phyloP scores from a whole-genome alignment of 1,140 invertebrate genomes.

The Himalopsyche phryganea region DNA sequence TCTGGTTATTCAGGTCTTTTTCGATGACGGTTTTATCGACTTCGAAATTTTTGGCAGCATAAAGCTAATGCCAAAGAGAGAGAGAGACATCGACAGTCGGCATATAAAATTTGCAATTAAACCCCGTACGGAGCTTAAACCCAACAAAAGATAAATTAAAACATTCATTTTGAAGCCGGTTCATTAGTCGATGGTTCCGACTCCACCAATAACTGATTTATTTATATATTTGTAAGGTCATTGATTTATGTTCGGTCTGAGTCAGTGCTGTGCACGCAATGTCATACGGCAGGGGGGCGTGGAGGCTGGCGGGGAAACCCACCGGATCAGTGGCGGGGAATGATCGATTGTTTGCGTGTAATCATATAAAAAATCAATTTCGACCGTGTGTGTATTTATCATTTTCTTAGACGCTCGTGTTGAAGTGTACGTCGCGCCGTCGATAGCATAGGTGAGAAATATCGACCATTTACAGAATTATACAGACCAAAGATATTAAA shows the following conservation, averaged over 20 bases:
- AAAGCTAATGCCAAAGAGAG: slow-evolving; percentile 8
- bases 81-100: slow-evolving; percentile 2
- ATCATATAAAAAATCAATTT: slow-evolving; percentile 16
- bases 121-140: slow-evolving; percentile 28
- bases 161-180: slow-evolving; percentile 33
- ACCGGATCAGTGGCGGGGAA: slow-evolving; percentile 3
- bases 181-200: slow-evolving; percentile 30
- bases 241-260: slow-evolving; percentile 29
- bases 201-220: slow-evolving; percentile 34
- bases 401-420: slow-evolving; percentile 3
- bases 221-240: slow-evolving; percentile 32
- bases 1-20: no score
- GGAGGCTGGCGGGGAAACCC: background rate
- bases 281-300: slow-evolving; percentile 14
- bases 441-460: background rate
- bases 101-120: slow-evolving; percentile 31
- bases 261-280: slow-evolving; percentile 28
- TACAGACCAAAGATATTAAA: no score
- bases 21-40: no score
- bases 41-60: no score
- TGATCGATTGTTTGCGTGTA: background rate
- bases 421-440: no score
- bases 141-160: slow-evolving; percentile 36
- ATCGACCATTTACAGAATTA: background rate
- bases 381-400: slow-evolving; percentile 16